Evolutionary conservation across 2,113 vertebrate species (phyloP).

Genomic region (Hypomesus transpacificus): DNA sequence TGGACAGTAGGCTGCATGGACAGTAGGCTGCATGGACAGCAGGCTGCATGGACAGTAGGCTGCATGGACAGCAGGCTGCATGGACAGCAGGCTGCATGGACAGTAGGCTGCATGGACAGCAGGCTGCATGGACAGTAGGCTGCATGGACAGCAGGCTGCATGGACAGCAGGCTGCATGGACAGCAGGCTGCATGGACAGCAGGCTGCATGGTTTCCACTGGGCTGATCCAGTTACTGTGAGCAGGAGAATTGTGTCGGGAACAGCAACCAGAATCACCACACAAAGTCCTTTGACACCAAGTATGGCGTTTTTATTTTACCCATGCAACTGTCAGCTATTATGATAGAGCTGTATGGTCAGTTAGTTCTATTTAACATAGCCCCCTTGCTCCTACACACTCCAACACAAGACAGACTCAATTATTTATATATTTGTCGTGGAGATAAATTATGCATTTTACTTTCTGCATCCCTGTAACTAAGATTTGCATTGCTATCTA

Average conservation of each 20-base stretch:
- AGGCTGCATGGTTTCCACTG: slow-evolving; percentile 31
- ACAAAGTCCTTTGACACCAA: slow-evolving; percentile 15
- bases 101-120: too few species aligned
- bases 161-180: slow-evolving; percentile 30
- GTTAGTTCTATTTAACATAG: too few species aligned
- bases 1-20: slow-evolving; percentile 1
- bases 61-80: slow-evolving; percentile 2
- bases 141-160: not conserved
- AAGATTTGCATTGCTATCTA: slow-evolving; percentile 1
- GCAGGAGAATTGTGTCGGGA: slow-evolving; percentile 51
- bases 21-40: not conserved
- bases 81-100: slow-evolving; percentile 2
- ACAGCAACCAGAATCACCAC: slow-evolving; percentile 17
- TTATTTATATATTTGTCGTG: slow-evolving; percentile 36
- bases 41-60: slow-evolving; percentile 1
- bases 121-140: too few species aligned
- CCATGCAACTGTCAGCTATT: too few species aligned
- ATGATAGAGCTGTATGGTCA: too few species aligned
- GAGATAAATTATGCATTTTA: slow-evolving; percentile 61
- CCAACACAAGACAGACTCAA: slow-evolving; percentile 11
- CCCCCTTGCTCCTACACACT: too few species aligned
- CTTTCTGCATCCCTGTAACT: not conserved
- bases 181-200: slow-evolving; percentile 14
- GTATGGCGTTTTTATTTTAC: not conserved
- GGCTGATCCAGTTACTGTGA: slow-evolving; percentile 58